Conservation (phyloP, 1,140 invertebrate species). For the Conus betulinus region DNA sequence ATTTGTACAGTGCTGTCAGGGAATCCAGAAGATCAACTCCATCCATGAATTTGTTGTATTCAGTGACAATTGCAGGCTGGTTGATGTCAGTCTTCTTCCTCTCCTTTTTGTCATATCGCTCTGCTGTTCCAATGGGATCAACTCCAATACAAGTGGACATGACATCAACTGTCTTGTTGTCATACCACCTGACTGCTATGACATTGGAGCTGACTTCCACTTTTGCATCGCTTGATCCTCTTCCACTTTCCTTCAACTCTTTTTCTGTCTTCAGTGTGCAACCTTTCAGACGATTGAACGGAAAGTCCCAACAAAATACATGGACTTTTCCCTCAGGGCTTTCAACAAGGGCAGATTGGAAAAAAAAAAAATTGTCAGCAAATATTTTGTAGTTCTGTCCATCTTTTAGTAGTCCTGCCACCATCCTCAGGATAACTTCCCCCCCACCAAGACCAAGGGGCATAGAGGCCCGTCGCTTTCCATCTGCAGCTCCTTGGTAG, state of each 20-base stretch:
- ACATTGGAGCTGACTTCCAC: slow-evolving; percentile 45
- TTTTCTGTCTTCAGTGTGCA: slow-evolving; percentile 47
- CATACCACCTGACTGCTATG: slow-evolving; percentile 44
- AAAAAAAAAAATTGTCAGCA: slow-evolving; percentile 50
- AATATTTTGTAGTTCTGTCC: slow-evolving; percentile 36
- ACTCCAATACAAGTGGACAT: slow-evolving; percentile 26
- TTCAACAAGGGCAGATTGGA: slow-evolving; percentile 30
- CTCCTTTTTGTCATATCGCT: too few relatives aligned
- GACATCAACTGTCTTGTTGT: slow-evolving; percentile 37
- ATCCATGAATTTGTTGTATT: too few relatives aligned
- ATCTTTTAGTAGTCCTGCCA: background rate
- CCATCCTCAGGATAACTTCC: slow-evolving; percentile 36
- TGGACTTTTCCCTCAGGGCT: slow-evolving; percentile 35
- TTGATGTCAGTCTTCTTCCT: too few relatives aligned
- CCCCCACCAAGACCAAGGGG: slow-evolving; percentile 34
- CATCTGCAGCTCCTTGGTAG: slow-evolving; percentile 51
- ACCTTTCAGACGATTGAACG: slow-evolving; percentile 40
- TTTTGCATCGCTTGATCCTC: slow-evolving; percentile 42
- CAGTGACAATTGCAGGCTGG: too few relatives aligned
- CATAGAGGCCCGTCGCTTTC: background rate
- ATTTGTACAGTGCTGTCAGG: too few relatives aligned
- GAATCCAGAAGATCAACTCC: too few relatives aligned
- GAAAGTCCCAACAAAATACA: slow-evolving; percentile 43
- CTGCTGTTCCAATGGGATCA: too few relatives aligned
- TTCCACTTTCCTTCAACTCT: slow-evolving; percentile 42